Evolutionary conservation across 2,888 invertebrate genomes (phyloP), one percentile per base, ranked within the genome.

Genomic region (Drosophila robusta): DNA sequence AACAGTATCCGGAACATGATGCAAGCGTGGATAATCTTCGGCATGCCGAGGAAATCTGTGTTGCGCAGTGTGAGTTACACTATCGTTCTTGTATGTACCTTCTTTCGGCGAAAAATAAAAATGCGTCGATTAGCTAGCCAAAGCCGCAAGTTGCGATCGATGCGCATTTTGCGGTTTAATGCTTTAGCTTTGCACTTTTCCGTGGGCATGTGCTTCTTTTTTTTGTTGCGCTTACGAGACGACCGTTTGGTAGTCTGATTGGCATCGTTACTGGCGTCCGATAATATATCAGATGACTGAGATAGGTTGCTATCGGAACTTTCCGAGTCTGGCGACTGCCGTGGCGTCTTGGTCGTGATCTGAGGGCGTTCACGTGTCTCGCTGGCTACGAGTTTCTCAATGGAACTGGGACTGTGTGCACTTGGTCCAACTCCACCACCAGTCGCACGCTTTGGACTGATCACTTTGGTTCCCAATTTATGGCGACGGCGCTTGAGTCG

Each of bases 121-220:
- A 90, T 90, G 18, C 86, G 78, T 36, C 89, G 80, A 38, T 86
- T 81, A 24, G 74, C 84, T 67, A 90, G 64, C 90, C 90, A 90
- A 51, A 89, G 69, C 7, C 91, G 84, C 26, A 90, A 67, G 32
- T 78, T 87, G 26, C 89, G 79, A 54, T 55, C 75, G 46, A 87
- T 61, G 4, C 75, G 87, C 34, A 67, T 41, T 44, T 83, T 85
- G 7, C 60, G 65, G 24, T 54, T 51, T 1, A 47, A 11, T 6
- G 22, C 22, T 4, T 67, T 57, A 1, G 41, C 5, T 29, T 75
- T 75, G n/a, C 34, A 29, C 24, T 51, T 74, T 34, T 80, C 72
- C 4, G 50, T 79, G 12, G 67, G 55, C 87, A 79, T 71, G 9
- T 36, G 54, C 32, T 72, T 86, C 39, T 66, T 75, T 22, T 69